A percentile compares a stretch with the other conserved stretches of the same genome.
phyloP scores from a whole-genome alignment of 37 sponge, comb jelly and placozoan species.

The Amphimedon queenslandica region DNA sequence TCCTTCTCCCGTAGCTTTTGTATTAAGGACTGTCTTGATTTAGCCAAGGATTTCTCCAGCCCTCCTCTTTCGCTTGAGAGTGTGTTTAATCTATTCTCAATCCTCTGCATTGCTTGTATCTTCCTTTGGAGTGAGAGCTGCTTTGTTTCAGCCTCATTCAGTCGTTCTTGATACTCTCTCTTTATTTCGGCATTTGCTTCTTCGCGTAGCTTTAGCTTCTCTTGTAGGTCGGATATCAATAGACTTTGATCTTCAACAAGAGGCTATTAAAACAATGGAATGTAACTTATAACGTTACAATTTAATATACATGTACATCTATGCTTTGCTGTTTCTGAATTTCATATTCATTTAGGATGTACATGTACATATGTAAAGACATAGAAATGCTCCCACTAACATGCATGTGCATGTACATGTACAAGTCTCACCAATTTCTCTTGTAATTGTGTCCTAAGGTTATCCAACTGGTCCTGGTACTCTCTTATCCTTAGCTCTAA shows the following conservation, averaged over 20 bases:
- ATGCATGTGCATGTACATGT: too few species aligned
- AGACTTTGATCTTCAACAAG: background rate
- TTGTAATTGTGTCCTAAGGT: too few species aligned
- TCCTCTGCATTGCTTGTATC: background rate
- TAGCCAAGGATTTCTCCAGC: slow-evolving; percentile 41
- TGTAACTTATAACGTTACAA: too few species aligned
- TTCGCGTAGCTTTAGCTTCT: slow-evolving; percentile 3
- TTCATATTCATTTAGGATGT: too few species aligned
- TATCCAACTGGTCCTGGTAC: too few species aligned
- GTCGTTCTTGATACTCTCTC: slow-evolving; percentile 3
- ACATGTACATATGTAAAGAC: too few species aligned
- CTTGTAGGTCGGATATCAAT: background rate
- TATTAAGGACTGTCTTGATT: slow-evolving; percentile 32
- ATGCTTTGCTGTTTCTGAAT: too few species aligned
- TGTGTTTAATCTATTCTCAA: background rate
- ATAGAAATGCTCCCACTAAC: too few species aligned
- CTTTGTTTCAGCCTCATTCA: slow-evolving; percentile 3
- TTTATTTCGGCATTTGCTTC: slow-evolving; percentile 21
- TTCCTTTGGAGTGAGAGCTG: background rate
- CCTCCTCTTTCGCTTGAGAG: background rate
- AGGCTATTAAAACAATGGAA: too few species aligned
- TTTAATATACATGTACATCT: too few species aligned
- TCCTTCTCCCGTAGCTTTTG: slow-evolving; percentile 58
- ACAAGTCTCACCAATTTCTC: too few species aligned
- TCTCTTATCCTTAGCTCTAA: too few species aligned